Base-by-base conservation (phyloP, 2,113 vertebrate species). In the Galemys pyrenaicus region DNA sequence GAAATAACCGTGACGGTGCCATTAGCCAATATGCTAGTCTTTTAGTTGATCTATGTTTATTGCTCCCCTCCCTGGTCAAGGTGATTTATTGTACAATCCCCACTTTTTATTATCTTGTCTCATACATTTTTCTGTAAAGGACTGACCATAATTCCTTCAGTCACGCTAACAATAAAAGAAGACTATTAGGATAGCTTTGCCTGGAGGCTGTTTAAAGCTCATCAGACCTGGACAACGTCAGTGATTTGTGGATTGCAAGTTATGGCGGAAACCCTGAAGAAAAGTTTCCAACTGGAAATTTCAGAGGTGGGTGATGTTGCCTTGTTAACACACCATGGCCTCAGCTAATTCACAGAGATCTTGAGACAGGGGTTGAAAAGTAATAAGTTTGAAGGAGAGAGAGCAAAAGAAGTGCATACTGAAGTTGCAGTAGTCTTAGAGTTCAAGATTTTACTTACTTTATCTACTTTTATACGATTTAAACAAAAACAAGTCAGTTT, bases 71-170 rank as follows among this genome's bases (percentile, higher is more conserved):
- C 39, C 81, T 95, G 97, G 86, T 97, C 85, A 97, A 94, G 96
- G 95, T 97, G 82, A 98, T 97, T 95, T 97, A 98, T 96, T 96
- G 84, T 75, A 70, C 82, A 95, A 91, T 94, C 62, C 96, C 67
- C 89, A 92, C 46, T 87, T 97, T 98, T 97, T 97, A 98, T 97
- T 97, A 94, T 97, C 97, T 97, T 96, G 62, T 86, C 87, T 96
- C 91, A 96, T 74, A 90, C 80, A 87, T 96, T 96, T 97, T 96
- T 97, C 96, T 96, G 5, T 97, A 97, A 96, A 74, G 64, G 64
- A 93, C 65, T 96, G 81, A 94, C 91, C 64, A 12, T 95, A 97
- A 97, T 96, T 98, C 92, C 64, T 96, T 96, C 26, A 81, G 90
- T 96, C 75, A 0, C 97, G 96, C 87, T 74, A 95, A 96, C 96